Conservation (phyloP, 2,113 vertebrate species). For the Jacana jacana region DNA sequence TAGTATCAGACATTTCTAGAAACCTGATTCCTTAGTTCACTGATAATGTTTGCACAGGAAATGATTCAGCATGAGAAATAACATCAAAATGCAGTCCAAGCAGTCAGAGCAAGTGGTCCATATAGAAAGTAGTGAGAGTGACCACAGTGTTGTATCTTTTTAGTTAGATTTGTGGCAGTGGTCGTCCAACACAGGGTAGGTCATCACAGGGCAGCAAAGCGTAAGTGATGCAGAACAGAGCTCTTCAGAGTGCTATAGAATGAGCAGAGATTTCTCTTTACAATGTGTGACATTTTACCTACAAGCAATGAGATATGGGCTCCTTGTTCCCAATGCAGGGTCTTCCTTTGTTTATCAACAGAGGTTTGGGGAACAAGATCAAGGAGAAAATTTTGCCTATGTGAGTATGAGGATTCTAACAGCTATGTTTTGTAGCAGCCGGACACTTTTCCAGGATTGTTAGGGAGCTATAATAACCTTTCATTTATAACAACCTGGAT, state of each 20-base stretch:
- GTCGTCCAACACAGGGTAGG: not conserved
- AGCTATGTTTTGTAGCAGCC: slow-evolving; percentile 1
- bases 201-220: not conserved
- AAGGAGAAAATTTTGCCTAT: not conserved
- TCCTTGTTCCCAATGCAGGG: not conserved
- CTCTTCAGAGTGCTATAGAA: not conserved
- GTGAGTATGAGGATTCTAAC: not conserved
- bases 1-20: not conserved
- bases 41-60: not conserved
- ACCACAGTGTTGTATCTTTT: not conserved
- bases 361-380: not conserved
- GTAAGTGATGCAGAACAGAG: not conserved
- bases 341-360: slow-evolving; percentile 35
- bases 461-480: slow-evolving; percentile 42
- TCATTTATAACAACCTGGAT: slow-evolving; percentile 50
- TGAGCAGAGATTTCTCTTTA: not conserved
- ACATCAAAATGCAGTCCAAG: not conserved
- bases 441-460: slow-evolving; percentile 33
- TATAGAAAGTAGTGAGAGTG: not conserved
- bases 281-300: not conserved
- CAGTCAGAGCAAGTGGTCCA: not conserved
- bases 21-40: not conserved
- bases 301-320: not conserved
- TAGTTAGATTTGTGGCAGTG: not conserved
- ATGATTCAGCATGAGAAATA: not conserved